Evolutionary conservation across 2,113 vertebrate species (phyloP).

Genomic region (Amphiprion ocellaris): DNA sequence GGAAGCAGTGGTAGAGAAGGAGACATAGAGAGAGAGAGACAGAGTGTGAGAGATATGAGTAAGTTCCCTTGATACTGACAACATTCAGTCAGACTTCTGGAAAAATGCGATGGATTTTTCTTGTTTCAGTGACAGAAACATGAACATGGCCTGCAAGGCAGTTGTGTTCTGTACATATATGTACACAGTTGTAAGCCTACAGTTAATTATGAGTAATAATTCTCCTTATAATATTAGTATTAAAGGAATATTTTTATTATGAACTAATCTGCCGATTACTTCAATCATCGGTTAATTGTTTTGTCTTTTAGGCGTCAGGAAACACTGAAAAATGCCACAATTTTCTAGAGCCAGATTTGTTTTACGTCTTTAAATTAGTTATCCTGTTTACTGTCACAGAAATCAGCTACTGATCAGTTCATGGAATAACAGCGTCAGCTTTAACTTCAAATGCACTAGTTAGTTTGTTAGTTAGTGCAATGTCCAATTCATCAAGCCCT

Average conservation of each 20-base stretch:
- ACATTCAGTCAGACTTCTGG: background rate
- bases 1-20: constrained; percentile 7
- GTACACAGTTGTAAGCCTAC: no score
- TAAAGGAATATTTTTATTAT: background rate
- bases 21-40: background rate
- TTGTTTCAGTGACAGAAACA: background rate
- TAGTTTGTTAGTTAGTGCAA: background rate
- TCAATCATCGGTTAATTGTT: background rate
- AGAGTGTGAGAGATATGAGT: background rate
- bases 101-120: background rate
- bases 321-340: no score
- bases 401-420: no score
- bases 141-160: no score
- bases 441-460: no score
- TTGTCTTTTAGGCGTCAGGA: background rate
- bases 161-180: no score
- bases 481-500: constrained; percentile 42
- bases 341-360: no score
- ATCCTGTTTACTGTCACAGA: background rate
- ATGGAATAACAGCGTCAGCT: no score
- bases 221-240: no score
- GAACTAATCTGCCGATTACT: background rate
- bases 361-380: no score
- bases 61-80: background rate
- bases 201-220: no score